phyloP scores from a whole-genome alignment of 1,140 invertebrate species.

The Homalodisca vitripennis region DNA sequence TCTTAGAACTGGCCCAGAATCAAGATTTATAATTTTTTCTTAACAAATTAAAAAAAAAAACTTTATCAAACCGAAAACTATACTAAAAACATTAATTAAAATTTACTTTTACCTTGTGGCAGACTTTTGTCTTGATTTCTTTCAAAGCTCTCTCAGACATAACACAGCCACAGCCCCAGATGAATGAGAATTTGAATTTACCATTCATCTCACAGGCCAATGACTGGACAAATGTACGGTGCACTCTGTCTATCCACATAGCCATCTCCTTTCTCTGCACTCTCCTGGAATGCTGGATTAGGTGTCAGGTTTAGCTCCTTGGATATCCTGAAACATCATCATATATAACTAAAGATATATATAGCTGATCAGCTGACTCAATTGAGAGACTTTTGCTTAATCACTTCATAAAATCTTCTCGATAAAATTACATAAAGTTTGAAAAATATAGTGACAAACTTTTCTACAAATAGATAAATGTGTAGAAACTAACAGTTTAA shows the following conservation, averaged over 20 bases:
- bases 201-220: conserved; percentile 97
- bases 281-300: conserved; percentile 76
- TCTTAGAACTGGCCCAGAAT: too few species aligned
- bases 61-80: not conserved
- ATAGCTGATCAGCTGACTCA: too few species aligned
- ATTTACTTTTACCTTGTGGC: conserved; percentile 60
- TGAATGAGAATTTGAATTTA: conserved; percentile 85
- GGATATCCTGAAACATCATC: conserved; percentile 75
- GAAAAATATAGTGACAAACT: too few species aligned
- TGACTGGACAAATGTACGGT: conserved; percentile 92
- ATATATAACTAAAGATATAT: too few species aligned
- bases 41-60: not conserved
- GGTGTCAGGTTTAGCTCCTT: conserved; percentile 83
- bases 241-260: conserved; percentile 76
- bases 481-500: too few species aligned
- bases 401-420: too few species aligned
- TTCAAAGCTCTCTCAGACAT: conserved; percentile 93
- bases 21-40: too few species aligned
- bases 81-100: not conserved
- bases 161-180: conserved; percentile 96
- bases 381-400: too few species aligned
- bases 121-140: conserved; percentile 76
- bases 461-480: too few species aligned
- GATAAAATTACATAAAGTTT: too few species aligned
- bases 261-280: conserved; percentile 78